phyloP scores from a whole-genome alignment of 2,113 vertebrate genomes.

The Oncorhynchus gorbuscha region DNA sequence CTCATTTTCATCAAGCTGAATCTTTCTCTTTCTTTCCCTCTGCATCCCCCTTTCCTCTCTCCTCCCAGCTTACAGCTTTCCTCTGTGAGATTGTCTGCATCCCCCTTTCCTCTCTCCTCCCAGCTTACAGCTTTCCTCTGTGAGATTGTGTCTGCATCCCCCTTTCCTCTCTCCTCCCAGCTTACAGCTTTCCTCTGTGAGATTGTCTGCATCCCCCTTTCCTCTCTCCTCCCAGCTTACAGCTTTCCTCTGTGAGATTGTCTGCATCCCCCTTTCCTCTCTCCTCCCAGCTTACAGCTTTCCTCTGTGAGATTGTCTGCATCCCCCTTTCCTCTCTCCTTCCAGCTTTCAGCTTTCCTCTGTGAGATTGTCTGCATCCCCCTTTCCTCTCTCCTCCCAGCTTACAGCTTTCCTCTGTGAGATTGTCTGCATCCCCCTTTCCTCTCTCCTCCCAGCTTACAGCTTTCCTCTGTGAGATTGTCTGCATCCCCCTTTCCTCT shows the following conservation, averaged over 20 bases:
- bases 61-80: background rate
- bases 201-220: background rate
- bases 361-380: background rate
- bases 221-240: background rate
- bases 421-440: background rate
- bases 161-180: background rate
- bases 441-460: background rate
- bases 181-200: background rate
- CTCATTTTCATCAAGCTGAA: no score
- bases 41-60: background rate
- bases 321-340: background rate
- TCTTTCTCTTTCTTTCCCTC: no score
- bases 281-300: background rate
- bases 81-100: background rate
- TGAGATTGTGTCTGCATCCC: background rate
- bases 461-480: background rate
- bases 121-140: background rate
- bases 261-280: background rate
- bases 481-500: background rate
- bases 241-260: background rate
- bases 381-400: background rate
- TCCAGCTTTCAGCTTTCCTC: background rate
- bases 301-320: slow-evolving; percentile 4
- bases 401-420: background rate
- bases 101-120: background rate